Base-by-base conservation (phyloP, 2,888 invertebrate genomes). In the Ethmia dodecea region DNA sequence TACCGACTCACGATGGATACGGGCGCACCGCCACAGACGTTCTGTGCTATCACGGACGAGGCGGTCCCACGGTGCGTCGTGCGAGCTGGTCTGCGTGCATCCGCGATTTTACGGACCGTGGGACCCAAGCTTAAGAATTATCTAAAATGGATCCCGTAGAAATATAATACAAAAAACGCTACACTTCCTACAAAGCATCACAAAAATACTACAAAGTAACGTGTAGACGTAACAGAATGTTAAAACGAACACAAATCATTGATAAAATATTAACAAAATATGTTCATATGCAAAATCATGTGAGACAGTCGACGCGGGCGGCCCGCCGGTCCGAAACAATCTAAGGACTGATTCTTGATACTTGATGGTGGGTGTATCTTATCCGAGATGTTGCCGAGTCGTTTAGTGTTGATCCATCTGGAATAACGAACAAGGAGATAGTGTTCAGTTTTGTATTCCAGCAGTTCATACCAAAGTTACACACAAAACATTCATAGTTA, bases 401-500 rank as follows among this genome's bases (percentile, higher is more conserved):
- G 48, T 62, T 73, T 86, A 84, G 57, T 83, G 83, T 55, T 84
- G 84, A 61, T 86, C 84, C 84, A 86, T 86, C 84, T 86, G 75
- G 35, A 69, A 73, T 29, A 29, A 20, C 13, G n/a, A n/a, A n/a
- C n/a, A n/a, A n/a, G n/a, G n/a, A n/a, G n/a, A n/a, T n/a, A n/a
- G n/a, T n/a, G n/a, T n/a, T n/a, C n/a, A n/a, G n/a, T n/a, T n/a
- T n/a, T n/a, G n/a, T n/a, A n/a, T n/a, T n/a, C n/a, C n/a, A n/a
- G n/a, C n/a, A n/a, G n/a, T n/a, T n/a, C n/a, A n/a, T n/a, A n/a
- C n/a, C n/a, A n/a, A n/a, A n/a, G n/a, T n/a, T n/a, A n/a, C n/a
- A n/a, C n/a, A n/a, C n/a, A n/a, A n/a, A n/a, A n/a, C n/a, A n/a
- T n/a, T n/a, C n/a, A n/a, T n/a, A n/a, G n/a, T n/a, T n/a, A n/a